Evolutionary conservation across 1,140 invertebrate species (phyloP), one percentile per base, ranked within the genome.

Genomic region (Scylla paramamosain): DNA sequence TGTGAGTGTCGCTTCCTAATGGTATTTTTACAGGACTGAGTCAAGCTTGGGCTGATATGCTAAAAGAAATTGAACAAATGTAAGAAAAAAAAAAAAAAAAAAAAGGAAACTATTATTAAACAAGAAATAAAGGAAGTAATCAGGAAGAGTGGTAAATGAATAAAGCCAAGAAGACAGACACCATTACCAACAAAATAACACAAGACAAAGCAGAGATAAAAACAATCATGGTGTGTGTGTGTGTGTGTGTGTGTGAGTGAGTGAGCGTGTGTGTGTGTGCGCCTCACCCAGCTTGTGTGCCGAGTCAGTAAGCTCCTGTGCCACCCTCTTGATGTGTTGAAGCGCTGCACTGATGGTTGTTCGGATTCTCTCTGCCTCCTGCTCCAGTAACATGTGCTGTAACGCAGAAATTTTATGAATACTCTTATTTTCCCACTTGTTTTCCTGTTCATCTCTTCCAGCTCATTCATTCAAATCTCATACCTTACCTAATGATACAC

Each of bases 231-330:
- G n/a, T 77, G 67, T 77, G 67, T n/a, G 67, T 77, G 20, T 77
- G 67, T 77, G 84, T 46, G 28, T 31, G 4, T 6, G 12, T 39
- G 59, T 25, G 59, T 67, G 59, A 10, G 59, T 25, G 59, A 10
- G 59, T 25, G 20, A 10, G 10, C 20, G 31, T 90, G 32, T 86
- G 25, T 48, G 84, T 46, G 28, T 31, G 4, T 6, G 12, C 25
- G 31, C 52, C 95, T 96, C 96, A 97, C 97, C 97, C 96, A 98
- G 96, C 96, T 97, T 97, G 45, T 97, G 97, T 25, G 97, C 97
- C 3, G 97, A 97, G 92, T 98, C 97, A 93, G 97, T 97, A 95
- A 98, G 97, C 95, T 97, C 97, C 96, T 98, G 97, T 96, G 97
- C 97, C 96, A 98, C 97, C 91, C 97, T 97, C 48, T 97, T 97